These are phyloP conservation scores for Drosophila oshimai DNA, from an alignment of 1,140 invertebrate genomes.

Conservation along the genomic window DNA sequence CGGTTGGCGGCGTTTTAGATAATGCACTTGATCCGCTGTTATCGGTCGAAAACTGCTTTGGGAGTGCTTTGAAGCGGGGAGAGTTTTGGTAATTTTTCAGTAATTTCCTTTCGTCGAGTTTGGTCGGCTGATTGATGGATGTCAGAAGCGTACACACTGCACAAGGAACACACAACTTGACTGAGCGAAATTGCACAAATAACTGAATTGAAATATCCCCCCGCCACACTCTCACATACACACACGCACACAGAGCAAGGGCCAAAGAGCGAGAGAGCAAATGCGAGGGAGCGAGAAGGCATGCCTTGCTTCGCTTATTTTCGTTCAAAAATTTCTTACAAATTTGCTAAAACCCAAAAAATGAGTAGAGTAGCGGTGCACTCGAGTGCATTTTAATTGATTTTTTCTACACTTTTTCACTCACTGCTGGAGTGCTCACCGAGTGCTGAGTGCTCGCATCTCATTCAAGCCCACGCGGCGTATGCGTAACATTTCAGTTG, in stretches of 20 bases:
- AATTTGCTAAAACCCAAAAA: constrained; percentile 51
- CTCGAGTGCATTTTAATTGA: constrained; percentile 80
- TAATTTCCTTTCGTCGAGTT: constrained; percentile 13
- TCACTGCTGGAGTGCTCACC: constrained; percentile 1
- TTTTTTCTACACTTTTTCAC: constrained; percentile 52
- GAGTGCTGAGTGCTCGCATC: constrained; percentile 16
- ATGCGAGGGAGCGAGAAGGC: neutral
- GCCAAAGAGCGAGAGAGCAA: neutral
- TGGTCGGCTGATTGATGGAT: constrained; percentile 39
- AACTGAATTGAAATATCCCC: constrained; percentile 72
- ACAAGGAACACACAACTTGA: constrained; percentile 67
- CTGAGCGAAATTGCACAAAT: constrained; percentile 78
- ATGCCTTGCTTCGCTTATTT: constrained; percentile 11
- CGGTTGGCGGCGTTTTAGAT: constrained; percentile 40
- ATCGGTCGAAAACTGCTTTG: neutral
- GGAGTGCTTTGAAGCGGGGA: neutral
- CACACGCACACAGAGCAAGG: neutral
- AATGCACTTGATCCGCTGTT: constrained; percentile 28
- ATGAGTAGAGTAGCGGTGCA: constrained; percentile 34
- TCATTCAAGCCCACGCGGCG: constrained; percentile 52
- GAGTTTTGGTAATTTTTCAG: constrained; percentile 7
- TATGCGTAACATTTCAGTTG: constrained; percentile 73
- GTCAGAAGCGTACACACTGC: constrained; percentile 48
- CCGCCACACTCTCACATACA: constrained; percentile 9
- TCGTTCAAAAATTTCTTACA: constrained; percentile 54